Evolutionary conservation across 2,888 invertebrate genomes (phyloP), one percentile per base, ranked within the genome.

Genomic region (Lasioglossum lativentre): DNA sequence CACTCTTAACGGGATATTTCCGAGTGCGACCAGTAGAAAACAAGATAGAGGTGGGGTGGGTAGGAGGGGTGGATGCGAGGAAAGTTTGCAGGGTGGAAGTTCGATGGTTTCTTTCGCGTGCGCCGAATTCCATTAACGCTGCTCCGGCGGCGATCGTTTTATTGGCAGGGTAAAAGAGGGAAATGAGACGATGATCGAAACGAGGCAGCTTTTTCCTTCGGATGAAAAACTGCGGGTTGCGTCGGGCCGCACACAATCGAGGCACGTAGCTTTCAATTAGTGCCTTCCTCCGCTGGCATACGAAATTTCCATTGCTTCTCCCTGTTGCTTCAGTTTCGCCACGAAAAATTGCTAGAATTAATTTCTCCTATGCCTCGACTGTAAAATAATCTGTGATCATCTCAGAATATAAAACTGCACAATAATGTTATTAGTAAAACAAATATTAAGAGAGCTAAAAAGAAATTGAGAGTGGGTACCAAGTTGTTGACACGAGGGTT

Each of bases 111-210:
- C 80, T 63, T 27, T 38, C 42, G 75, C 80, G 42, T 47, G 23
- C 63, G 14, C 34, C 70, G 81, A 81, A 81, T 83, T 63, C 40
- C 75, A 71, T 81, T 76, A 78, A 66, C 52, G 42, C 72, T 70
- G 81, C 73, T 66, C 63, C 52, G 40, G 42, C 27, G 27, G 34
- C 70, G 34, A 71, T 70, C 34, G 38, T 38, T 47, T 34, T 30
- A 38, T n/a, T 66, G 34, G 34, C 19, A 19, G 19, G 10, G 19
- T 34, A 30, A 34, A 30, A 74, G 38, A 74, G 59, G 75, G 40
- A 75, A 75, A 75, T 42, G 75, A 52, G 52, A 74, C 30, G 77
- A 45, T 75, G 52, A 76, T 66, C 59, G 30, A 52, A 66, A 34
- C 34, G 66, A 66, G 66, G 30, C 66, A 30, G 30, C 19, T 27